These are phyloP conservation scores for Macrosteles quadrilineatus DNA, from an alignment of 1,140 invertebrate genomes.

Conservation along the genomic window DNA sequence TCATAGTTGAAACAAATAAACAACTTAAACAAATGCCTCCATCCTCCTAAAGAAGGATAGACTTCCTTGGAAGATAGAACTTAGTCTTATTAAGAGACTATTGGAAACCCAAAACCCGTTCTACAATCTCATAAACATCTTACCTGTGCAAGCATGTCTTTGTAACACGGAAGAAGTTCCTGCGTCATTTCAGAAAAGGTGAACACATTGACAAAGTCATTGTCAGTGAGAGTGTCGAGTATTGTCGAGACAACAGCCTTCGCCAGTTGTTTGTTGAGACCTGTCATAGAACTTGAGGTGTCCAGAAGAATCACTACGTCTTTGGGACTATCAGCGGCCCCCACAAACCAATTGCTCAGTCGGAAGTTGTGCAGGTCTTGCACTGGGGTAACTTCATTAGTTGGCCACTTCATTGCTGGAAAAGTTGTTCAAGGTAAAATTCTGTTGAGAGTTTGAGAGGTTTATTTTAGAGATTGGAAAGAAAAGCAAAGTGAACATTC, in stretches of 20 bases:
- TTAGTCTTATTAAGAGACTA: no score
- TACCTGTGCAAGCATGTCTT: slow-evolving; percentile 81
- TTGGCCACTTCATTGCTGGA: slow-evolving; percentile 71
- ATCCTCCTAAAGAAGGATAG: no score
- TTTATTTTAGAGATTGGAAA: no score
- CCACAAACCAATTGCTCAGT: slow-evolving; percentile 89
- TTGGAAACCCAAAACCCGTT: no score
- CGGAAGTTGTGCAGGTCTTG: slow-evolving; percentile 86
- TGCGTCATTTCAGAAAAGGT: slow-evolving; percentile 74
- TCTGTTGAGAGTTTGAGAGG: no score
- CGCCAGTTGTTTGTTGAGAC: slow-evolving; percentile 80
- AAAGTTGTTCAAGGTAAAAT: no score
- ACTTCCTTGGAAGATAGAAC: no score
- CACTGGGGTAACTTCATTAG: slow-evolving; percentile 59
- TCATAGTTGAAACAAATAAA: no score
- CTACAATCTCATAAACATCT: no score
- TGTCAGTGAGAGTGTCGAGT: slow-evolving; percentile 91
- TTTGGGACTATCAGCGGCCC: slow-evolving; percentile 94
- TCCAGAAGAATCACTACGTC: slow-evolving; percentile 93
- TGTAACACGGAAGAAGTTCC: slow-evolving; percentile 82
- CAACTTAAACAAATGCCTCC: no score
- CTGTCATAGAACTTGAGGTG: slow-evolving; percentile 84
- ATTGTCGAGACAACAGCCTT: slow-evolving; percentile 83
- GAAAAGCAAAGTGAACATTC: no score
- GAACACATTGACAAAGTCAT: slow-evolving; percentile 96